Evolutionary conservation across 2,888 invertebrate species (phyloP), one percentile per base, ranked within the genome.

Genomic region (Sthenelais limicola): DNA sequence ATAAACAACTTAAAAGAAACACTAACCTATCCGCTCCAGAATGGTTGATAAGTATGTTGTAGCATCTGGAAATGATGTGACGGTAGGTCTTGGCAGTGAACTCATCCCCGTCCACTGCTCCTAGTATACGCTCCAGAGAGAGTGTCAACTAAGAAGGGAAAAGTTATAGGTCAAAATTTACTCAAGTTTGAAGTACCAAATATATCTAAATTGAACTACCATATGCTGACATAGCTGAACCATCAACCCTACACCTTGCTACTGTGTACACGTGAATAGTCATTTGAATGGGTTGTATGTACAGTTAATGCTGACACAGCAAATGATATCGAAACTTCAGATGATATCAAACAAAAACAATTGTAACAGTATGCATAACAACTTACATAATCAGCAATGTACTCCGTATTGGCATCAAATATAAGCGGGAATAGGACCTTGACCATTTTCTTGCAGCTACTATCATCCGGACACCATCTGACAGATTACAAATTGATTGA

Each of bases 361-460:
- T n/a, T n/a, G n/a, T n/a, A n/a, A n/a, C n/a, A n/a, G n/a, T n/a
- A n/a, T n/a, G n/a, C n/a, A n/a, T n/a, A n/a, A n/a, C n/a, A 9
- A 71, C 83, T 81, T 76, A 88, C 86, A 80, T 90, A 90, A 71
- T 92, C 92, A 73, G 92, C 90, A 9, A 94, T 87, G 83, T 92
- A 93, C 82, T 93, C 93, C n/a, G 92, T 93, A 49, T 93, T 91
- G 33, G 91, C 90, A 86, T 94, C 94, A 83, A 93, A 90, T 62
- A 94, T 91, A 75, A 96, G 91, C 0, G 95, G 93, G 51, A 94
- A 91, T 54, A 95, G 88, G 12, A 93, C 90, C 54, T 92, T 91
- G 2, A 93, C 90, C 0, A 93, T 91, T 83, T 85, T 82, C 35
- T 81, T 75, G 71, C 80, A 81, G 52, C 77, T 78, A 0, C 91